Conservation (phyloP, 2,888 invertebrate species). For the Hyppa rectilinea region DNA sequence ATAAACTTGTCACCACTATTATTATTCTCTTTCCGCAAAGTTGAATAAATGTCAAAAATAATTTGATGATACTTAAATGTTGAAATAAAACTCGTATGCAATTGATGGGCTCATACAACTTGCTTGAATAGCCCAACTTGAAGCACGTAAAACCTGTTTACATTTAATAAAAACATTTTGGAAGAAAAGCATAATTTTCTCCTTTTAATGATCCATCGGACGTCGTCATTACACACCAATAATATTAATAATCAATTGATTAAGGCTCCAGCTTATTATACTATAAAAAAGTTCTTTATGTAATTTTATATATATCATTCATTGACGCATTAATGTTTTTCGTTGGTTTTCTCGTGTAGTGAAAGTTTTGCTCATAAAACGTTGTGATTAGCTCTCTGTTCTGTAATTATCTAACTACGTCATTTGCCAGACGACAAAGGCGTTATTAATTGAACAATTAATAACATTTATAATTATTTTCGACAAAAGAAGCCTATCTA, state of each 20-base stretch:
- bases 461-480: conserved; percentile 12
- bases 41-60: conserved; percentile 54
- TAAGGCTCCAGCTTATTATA: conserved; percentile 42
- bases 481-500: neutral
- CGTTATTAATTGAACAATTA: conserved; percentile 29
- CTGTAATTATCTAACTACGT: conserved; percentile 40
- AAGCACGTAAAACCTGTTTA: conserved; percentile 34
- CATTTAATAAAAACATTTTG: conserved; percentile 32
- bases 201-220: conserved; percentile 41
- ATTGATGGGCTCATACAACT: conserved; percentile 32
- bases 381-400: conserved; percentile 42
- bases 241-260: conserved; percentile 45
- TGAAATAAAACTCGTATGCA: conserved; percentile 33
- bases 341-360: conserved; percentile 47
- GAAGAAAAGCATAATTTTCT: conserved; percentile 38
- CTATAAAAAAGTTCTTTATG: conserved; percentile 45
- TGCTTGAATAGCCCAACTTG: conserved; percentile 11
- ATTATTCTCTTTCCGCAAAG: conserved; percentile 29
- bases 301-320: conserved; percentile 36
- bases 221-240: conserved; percentile 46
- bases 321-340: conserved; percentile 37
- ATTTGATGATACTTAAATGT: conserved; percentile 47
- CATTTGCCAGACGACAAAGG: conserved; percentile 31
- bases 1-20: conserved; percentile 42
- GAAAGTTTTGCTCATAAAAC: conserved; percentile 56